These are phyloP conservation scores for Zaprionus vittiger DNA, from an alignment of 1,140 invertebrate species.

Conservation along the genomic window DNA sequence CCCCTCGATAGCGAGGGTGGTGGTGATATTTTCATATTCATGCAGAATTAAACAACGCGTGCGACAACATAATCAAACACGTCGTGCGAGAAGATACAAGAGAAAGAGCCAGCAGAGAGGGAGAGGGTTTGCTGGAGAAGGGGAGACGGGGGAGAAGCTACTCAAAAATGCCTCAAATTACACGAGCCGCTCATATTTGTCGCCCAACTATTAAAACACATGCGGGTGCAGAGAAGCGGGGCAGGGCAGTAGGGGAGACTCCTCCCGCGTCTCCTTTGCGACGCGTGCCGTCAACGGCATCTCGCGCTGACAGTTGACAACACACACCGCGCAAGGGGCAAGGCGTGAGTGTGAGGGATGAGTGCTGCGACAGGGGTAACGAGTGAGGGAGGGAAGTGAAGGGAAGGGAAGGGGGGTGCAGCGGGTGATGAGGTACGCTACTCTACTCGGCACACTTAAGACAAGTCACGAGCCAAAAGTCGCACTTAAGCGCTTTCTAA, in stretches of 20 bases:
- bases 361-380: too few species aligned
- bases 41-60: slow-evolving; percentile 80
- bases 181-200: slow-evolving; percentile 60
- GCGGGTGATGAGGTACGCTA: background rate
- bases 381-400: background rate
- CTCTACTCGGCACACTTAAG: slow-evolving; percentile 61
- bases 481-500: slow-evolving; percentile 82
- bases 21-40: slow-evolving; percentile 75
- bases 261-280: background rate
- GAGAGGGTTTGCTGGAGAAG: background rate
- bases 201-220: slow-evolving; percentile 71
- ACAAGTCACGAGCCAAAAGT: slow-evolving; percentile 83
- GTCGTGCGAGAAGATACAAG: slow-evolving; percentile 19
- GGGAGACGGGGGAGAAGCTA: slow-evolving; percentile 13
- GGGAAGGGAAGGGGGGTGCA: background rate
- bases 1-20: background rate
- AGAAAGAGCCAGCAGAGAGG: slow-evolving; percentile 7
- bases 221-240: slow-evolving; percentile 44
- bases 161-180: slow-evolving; percentile 70
- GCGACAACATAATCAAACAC: slow-evolving; percentile 82
- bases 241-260: background rate
- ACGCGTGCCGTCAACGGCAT: slow-evolving; percentile 49
- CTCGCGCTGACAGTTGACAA: slow-evolving; percentile 35
- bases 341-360: background rate
- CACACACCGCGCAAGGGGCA: slow-evolving; percentile 13